A percentile compares a stretch with the other conserved stretches of the same genome.
phyloP scores from a whole-genome alignment of 2,888 invertebrate genomes.

The Mimachlamys varia region DNA sequence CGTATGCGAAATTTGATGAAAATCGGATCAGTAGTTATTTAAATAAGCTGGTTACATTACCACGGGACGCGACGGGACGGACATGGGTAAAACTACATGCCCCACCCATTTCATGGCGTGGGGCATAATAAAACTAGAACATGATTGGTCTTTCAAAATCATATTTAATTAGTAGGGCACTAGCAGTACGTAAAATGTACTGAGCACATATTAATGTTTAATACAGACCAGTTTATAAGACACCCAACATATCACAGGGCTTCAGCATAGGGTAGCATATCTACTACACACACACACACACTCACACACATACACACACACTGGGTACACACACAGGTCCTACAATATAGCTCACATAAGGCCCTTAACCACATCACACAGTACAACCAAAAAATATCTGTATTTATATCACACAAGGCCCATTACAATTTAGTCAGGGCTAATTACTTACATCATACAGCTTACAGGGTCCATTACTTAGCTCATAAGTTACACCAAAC shows the following conservation, averaged over 20 bases:
- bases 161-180: slow-evolving; percentile 34
- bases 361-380: background rate
- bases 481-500: too few relatives aligned
- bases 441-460: too few relatives aligned
- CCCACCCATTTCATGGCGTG: too few relatives aligned
- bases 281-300: background rate
- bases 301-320: background rate
- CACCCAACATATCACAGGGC: slow-evolving; percentile 34
- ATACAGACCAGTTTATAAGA: slow-evolving; percentile 36
- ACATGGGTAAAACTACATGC: too few relatives aligned
- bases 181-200: slow-evolving; percentile 11
- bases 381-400: background rate
- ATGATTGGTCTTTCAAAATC: slow-evolving; percentile 26
- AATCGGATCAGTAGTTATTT: too few relatives aligned
- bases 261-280: slow-evolving; percentile 25
- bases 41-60: too few relatives aligned
- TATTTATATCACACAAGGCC: background rate
- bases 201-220: slow-evolving; percentile 24
- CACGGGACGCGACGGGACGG: too few relatives aligned
- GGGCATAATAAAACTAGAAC: background rate
- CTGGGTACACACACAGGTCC: background rate
- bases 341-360: background rate
- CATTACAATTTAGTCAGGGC: too few relatives aligned
- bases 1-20: too few relatives aligned
- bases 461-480: too few relatives aligned